Conservation (phyloP, 2,113 vertebrate species). For the Platysteira castanea region DNA sequence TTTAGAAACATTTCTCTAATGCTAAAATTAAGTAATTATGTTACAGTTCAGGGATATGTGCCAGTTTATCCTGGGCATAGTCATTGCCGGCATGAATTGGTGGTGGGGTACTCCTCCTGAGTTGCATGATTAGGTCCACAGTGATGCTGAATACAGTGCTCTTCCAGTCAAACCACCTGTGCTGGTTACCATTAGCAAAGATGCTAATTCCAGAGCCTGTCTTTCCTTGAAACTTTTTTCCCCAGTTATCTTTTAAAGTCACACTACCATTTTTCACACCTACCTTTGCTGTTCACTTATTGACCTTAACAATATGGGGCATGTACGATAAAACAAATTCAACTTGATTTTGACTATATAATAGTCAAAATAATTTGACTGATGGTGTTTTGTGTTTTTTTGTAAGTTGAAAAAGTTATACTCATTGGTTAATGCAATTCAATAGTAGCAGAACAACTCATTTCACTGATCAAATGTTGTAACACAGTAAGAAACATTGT, state of each 20-base stretch:
- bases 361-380: not conserved
- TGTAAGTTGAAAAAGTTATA: not conserved
- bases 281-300: not conserved
- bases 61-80: not conserved
- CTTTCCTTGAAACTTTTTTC: not conserved
- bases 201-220: not conserved
- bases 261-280: rapidly evolving
- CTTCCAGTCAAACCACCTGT: not conserved
- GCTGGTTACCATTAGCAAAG: not conserved
- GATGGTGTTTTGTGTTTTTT: not conserved
- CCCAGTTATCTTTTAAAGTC: not conserved
- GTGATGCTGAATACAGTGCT: not conserved
- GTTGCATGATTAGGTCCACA: not conserved
- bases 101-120: not conserved
- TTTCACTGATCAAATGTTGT: not conserved
- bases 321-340: not conserved
- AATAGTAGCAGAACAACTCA: not conserved
- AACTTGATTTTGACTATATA: no score
- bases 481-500: not conserved
- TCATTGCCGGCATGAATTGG: not conserved
- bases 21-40: not conserved
- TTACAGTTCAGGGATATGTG: not conserved
- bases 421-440: not conserved
- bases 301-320: not conserved
- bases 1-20: not conserved